Conservation (phyloP, 2,888 invertebrate species). For the Allacma fusca region DNA sequence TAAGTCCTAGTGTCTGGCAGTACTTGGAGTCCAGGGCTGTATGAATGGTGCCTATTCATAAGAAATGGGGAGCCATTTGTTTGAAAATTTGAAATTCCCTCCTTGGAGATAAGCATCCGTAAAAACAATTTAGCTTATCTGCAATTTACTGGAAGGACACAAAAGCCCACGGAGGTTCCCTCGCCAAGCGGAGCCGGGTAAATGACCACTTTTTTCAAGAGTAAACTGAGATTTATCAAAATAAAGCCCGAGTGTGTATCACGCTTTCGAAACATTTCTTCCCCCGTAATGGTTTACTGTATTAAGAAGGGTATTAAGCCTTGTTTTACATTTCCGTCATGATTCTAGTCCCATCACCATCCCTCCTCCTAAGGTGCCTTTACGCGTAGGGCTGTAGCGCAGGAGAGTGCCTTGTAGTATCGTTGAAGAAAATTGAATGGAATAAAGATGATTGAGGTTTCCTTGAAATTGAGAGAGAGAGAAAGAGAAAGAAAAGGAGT, state of each 20-base stretch:
- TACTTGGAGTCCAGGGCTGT: too few relatives aligned
- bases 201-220: conserved; percentile 30
- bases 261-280: background rate
- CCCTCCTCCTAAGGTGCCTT: background rate
- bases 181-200: conserved; percentile 3
- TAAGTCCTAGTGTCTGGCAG: too few relatives aligned
- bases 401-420: background rate
- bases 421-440: conserved; percentile 33
- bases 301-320: conserved; percentile 10
- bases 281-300: background rate
- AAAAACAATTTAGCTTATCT: conserved; percentile 31
- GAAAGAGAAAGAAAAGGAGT: background rate
- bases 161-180: background rate
- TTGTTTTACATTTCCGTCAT: conserved; percentile 1
- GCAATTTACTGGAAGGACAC: conserved; percentile 23
- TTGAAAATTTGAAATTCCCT: background rate
- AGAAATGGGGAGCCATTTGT: background rate
- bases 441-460: conserved; percentile 41
- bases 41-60: background rate
- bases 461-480: background rate
- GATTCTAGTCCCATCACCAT: background rate
- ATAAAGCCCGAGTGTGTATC: background rate
- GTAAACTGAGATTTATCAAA: conserved; percentile 33
- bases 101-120: background rate
- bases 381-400: too few relatives aligned